Base-by-base conservation (phyloP, 2,888 invertebrate species). In the Andrena minutula region DNA sequence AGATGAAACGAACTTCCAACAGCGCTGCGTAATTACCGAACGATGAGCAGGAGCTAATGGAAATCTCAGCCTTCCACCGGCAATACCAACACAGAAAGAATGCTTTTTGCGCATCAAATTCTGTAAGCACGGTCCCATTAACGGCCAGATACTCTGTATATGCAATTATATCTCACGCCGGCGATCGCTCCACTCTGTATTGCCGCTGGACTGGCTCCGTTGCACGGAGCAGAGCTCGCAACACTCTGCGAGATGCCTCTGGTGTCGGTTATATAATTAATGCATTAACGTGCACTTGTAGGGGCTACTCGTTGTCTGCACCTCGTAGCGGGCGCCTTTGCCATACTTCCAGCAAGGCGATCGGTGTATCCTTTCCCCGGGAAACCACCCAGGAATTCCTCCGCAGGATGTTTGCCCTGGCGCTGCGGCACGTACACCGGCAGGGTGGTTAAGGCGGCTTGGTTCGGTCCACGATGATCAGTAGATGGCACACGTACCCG, bases 391-490 rank as follows among this genome's bases (percentile, higher is more conserved):
- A 51, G 61, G 69, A 75, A 69, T 69, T 49, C 30, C 65, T 16
- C 64, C 47, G 64, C 1, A 56, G 51, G 51, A 74, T 78, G 83
- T 82, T 83, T 82, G 64, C 47, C 32, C 68, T 7, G 4, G n/a
- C 23, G 32, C 35, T 28, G 6, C n/a, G 32, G 28, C 58, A 68
- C 60, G 60, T 20, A 47, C 65, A 51, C 64, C 20, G 49, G 28
- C 12, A 1, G 8, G 60, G 20, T n/a, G 61, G 72, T 71, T 66
- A 66, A 63, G 51, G 63, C 23, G 23, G 30, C 16, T 8, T 51
- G 58, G 68, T 76, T 76, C 60, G 66, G 85, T 53, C 68, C 53
- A 35, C 70, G 78, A 41, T 75, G 87, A 86, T 87, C 85, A 78
- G 79, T 35, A 69, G 69, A 53, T 75, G 69, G 70, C 61, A 75